Percentiles rank a stretch among this genome's conserved stretches.
These are phyloP conservation scores for Sturnus vulgaris DNA, from an alignment of 2,113 vertebrate genomes.

Conservation along the genomic window DNA sequence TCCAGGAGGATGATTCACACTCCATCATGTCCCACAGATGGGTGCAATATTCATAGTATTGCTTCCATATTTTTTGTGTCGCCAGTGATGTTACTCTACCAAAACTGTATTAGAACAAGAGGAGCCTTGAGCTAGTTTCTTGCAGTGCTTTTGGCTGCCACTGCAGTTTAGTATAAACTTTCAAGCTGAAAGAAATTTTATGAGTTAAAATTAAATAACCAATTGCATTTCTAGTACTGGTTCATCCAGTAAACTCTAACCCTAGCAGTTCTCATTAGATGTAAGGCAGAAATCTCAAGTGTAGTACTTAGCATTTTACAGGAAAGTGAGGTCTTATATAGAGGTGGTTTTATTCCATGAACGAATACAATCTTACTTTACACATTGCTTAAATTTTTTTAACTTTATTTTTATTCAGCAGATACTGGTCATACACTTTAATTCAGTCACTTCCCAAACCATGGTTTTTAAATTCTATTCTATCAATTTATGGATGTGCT, in stretches of 20 bases:
- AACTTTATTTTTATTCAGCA: not conserved
- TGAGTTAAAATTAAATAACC: not conserved
- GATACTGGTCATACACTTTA: not conserved
- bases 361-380: not conserved
- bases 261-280: not conserved
- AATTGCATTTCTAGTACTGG: not conserved
- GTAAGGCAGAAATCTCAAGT: not conserved
- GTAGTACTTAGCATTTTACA: constrained; percentile 13
- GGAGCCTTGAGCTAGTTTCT: not conserved
- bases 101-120: not conserved
- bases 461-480: constrained; percentile 8
- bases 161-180: not conserved
- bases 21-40: not conserved
- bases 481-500: constrained; percentile 12
- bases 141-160: not conserved
- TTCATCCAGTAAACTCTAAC: not conserved
- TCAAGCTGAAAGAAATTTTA: not conserved
- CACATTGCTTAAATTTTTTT: not conserved
- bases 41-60: not conserved
- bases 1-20: not conserved
- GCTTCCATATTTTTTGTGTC: not conserved
- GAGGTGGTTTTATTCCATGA: constrained; percentile 4
- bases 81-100: not conserved
- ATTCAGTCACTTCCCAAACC: not conserved
- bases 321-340: not conserved